phyloP scores from a whole-genome alignment of 2,113 vertebrate genomes.

The Orthonyx spaldingii region DNA sequence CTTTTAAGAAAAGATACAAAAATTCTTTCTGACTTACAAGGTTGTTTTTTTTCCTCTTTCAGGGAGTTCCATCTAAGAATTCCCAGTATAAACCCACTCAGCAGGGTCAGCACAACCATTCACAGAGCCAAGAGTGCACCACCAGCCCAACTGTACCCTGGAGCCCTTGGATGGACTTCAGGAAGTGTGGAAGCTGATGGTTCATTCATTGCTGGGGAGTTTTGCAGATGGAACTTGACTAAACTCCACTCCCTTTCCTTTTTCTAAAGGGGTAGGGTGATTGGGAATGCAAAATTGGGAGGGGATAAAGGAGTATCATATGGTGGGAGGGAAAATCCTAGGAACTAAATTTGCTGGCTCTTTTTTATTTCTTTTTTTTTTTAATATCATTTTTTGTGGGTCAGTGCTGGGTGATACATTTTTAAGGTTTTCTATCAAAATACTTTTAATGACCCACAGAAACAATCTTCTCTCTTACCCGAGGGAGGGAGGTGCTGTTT shows the following conservation, averaged over 20 bases:
- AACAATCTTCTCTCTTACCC: background rate
- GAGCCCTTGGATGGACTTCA: conserved; percentile 2
- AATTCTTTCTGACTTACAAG: background rate
- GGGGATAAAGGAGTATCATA: conserved; percentile 10
- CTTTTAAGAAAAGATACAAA: background rate
- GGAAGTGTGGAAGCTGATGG: background rate
- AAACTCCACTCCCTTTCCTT: background rate
- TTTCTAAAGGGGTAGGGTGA: conserved; percentile 14
- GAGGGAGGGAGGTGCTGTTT: background rate
- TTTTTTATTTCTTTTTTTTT: background rate
- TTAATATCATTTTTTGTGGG: background rate
- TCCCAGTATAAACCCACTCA: conserved; percentile 27
- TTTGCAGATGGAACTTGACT: conserved; percentile 41
- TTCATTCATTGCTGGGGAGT: conserved; percentile 24
- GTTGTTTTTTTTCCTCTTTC: background rate
- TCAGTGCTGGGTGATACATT: background rate
- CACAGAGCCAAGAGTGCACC: conserved; percentile 48
- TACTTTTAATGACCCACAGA: conserved; percentile 6
- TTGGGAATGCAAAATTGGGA: background rate
- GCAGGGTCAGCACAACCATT: conserved; percentile 60
- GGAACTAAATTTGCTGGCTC: background rate
- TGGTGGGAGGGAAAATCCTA: background rate
- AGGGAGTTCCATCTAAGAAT: conserved; percentile 51
- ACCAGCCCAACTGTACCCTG: background rate
- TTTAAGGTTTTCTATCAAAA: conserved; percentile 35